phyloP scores from a whole-genome alignment of 2,888 invertebrate genomes.

The Lasius platythorax region DNA sequence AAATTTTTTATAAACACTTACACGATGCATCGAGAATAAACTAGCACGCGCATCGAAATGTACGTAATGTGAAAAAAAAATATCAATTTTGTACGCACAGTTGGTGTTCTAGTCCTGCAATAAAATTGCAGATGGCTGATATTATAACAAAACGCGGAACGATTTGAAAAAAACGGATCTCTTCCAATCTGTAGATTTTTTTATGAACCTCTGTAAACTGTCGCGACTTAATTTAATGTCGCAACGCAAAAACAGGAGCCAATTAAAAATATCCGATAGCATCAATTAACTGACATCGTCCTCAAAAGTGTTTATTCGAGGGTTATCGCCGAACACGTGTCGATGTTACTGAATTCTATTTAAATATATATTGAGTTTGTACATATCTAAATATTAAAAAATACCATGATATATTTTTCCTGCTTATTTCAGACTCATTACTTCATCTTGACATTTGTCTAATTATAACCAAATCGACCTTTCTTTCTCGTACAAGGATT shows the following conservation, averaged over 20 bases:
- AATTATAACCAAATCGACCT: background rate
- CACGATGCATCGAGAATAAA: background rate
- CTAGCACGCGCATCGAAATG: background rate
- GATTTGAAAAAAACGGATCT: background rate
- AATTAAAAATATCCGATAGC: slow-evolving; percentile 29
- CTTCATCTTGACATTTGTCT: background rate
- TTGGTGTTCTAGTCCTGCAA: background rate
- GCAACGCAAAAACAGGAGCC: background rate
- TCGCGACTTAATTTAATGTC: background rate
- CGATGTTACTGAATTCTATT: slow-evolving; percentile 13
- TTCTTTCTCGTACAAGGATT: slow-evolving; percentile 19
- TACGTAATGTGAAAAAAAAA: background rate
- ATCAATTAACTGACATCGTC: slow-evolving; percentile 12
- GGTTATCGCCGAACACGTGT: background rate
- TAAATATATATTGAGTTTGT: background rate
- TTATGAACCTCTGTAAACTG: background rate
- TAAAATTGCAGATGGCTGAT: background rate
- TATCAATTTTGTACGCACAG: slow-evolving; percentile 13
- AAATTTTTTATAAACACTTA: slow-evolving; percentile 4
- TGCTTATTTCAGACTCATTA: background rate
- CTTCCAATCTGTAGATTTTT: slow-evolving; percentile 6
- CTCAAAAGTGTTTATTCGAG: background rate
- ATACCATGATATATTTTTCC: background rate
- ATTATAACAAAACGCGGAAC: background rate
- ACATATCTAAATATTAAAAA: background rate